Base-by-base conservation (phyloP, 2,113 vertebrate species). In the Catharus fuscescens region DNA sequence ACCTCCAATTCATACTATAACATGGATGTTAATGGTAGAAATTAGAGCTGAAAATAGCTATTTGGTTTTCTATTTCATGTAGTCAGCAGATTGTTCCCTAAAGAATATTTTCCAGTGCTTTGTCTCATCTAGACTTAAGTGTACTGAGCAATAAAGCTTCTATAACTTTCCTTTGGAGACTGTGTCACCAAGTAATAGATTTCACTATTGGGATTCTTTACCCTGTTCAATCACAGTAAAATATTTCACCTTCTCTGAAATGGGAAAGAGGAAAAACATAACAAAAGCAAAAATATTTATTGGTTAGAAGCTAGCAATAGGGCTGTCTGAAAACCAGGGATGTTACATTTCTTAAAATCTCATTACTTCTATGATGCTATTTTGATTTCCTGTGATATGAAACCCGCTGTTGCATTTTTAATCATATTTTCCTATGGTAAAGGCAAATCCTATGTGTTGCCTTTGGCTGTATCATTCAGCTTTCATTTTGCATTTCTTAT, bases 131-230 rank as follows among this genome's bases (percentile, higher is more conserved):
- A 80, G 79, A 93, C 80, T 92, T 92, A 86, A 96, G 93, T 71
- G 82, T 83, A 90, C 85, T 62, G 81, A 48, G 76, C 74, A 74
- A 93, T 96, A 95, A 96, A 94, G 52, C 71, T 86, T 73, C 87
- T 88, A 47, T 32, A 83, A 57, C 32, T 93, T 95, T 62, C 38
- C 88, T 95, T 92, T 70, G 23, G 90, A 94, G 88, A 74, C 72
- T 90, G 17, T 92, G 90, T 88, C 87, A 78, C 76, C 18, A 36
- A 38, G 20, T 95, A 88, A 92, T 78, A 80, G 29, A 96, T 96
- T 93, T 95, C 60, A 88, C 82, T 86, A 36, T 6, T 73, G 90
- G 85, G 90, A 96, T 90, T 73, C 61, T 88, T 94, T 96, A 90
- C 76, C 72, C 62, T 95, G 40, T 67, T 93, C 54, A 73, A 36